Evolutionary conservation across 2,888 invertebrate species (phyloP).

Genomic region (Leistus spinibarbis): DNA sequence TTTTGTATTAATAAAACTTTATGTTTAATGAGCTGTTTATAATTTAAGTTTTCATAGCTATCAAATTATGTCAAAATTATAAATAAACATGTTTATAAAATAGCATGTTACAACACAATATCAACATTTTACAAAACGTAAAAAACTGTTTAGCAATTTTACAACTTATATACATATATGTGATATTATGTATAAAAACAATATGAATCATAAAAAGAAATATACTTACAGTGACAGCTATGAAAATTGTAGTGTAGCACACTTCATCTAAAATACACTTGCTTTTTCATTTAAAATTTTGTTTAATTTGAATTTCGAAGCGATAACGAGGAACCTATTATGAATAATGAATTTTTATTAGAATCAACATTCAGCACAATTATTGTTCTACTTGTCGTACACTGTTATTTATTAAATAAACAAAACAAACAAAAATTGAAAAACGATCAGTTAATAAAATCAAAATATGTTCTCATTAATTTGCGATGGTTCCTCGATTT

Average conservation of each 20-base stretch:
- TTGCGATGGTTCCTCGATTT: neutral
- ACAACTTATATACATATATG: constrained; percentile 5
- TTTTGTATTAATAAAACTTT: neutral
- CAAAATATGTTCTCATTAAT: neutral
- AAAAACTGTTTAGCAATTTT: neutral
- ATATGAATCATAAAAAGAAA: neutral
- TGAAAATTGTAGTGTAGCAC: neutral
- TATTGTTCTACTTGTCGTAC: neutral
- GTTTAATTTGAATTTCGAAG: neutral
- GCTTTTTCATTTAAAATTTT: neutral
- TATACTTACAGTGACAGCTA: neutral
- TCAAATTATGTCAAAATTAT: neutral
- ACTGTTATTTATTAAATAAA: neutral
- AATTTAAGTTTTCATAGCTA: neutral
- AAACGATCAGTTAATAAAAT: neutral
- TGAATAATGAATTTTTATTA: neutral
- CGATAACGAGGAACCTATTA: neutral
- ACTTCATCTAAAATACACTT: neutral
- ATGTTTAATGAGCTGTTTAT: neutral
- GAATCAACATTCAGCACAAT: neutral
- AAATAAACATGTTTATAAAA: neutral
- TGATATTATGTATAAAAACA: neutral
- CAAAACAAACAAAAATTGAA: neutral
- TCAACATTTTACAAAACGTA: neutral
- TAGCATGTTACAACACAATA: neutral